Evolutionary conservation across 2,888 invertebrate species (phyloP).

Genomic region (Diaperis boleti): DNA sequence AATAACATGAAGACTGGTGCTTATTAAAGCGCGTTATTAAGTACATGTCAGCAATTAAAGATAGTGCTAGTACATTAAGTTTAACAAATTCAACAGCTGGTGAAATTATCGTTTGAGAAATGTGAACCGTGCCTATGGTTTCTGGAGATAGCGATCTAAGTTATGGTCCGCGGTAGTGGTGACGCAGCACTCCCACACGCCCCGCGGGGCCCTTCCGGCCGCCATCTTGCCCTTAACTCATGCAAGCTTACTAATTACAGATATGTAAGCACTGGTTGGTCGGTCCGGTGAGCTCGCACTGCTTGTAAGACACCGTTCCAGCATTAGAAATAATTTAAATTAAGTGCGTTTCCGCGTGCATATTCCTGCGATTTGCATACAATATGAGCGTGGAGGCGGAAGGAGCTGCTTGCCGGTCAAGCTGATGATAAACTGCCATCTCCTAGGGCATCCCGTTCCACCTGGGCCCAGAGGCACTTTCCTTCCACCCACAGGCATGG

Average conservation of each 20-base stretch:
- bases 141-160: constrained; percentile 64
- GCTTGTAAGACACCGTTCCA: constrained; percentile 55
- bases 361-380: constrained; percentile 56
- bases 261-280: constrained; percentile 46
- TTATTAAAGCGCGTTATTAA: constrained; percentile 61
- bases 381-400: constrained; percentile 57
- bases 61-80: constrained; percentile 57
- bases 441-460: constrained; percentile 48
- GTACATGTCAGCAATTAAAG: constrained; percentile 61
- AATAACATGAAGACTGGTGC: constrained; percentile 54
- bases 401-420: constrained; percentile 53
- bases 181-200: constrained; percentile 65
- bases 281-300: constrained; percentile 50
- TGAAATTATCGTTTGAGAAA: constrained; percentile 64
- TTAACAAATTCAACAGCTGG: constrained; percentile 65
- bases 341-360: constrained; percentile 55
- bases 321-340: constrained; percentile 56
- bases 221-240: constrained; percentile 62
- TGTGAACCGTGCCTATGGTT: constrained; percentile 62
- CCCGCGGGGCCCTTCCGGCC: constrained; percentile 64
- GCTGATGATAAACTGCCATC: constrained; percentile 55
- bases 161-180: constrained; percentile 63
- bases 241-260: constrained; percentile 50
- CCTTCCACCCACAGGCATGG: constrained; percentile 54
- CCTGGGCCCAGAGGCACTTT: constrained; percentile 49